Evolutionary conservation across 2,797 vertebrate species (phyloP), one percentile per base, ranked within the genome.

Genomic region (Diglossa cyanea): DNA sequence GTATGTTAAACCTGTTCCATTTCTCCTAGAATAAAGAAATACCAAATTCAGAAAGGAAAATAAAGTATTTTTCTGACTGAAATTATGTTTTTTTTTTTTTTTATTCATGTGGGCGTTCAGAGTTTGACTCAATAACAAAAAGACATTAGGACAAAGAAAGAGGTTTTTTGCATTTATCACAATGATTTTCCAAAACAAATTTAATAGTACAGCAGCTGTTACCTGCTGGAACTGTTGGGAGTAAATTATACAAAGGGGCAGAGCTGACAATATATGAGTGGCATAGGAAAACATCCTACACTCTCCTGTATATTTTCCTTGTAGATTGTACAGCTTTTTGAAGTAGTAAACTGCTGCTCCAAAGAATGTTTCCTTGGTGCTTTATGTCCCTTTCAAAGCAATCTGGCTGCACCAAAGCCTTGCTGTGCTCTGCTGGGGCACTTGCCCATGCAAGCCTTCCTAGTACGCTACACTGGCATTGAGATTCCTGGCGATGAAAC

Each of bases 391-490:
- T 94, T 86, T n/a, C 51, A 87, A 70, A 87, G 15, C 13, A 50
- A 18, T 31, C 13, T 84, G 42, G 13, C 35, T 9, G 2, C 14
- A 21, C 51, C 58, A 62, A 85, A 48, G 60, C 48, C 6, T 17
- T 25, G 13, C 24, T 0, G 0, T 57, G 37, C n/a, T 81, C 33
- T 61, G 24, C 6, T 39, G 10, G 7, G n/a, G 7, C 11, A 5
- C 57, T 78, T 84, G 28, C 24, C 18, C 4, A 1, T 40, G 8
- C 6, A 50, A 35, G 24, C 35, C 42, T 86, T 80, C 39, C 35
- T 26, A 13, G 7, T 13, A 2, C 16, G 14, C 26, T 57, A 1
- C 31, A 26, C 6, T 12, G 28, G 31, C 20, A 55, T 2, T 23
- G 31, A 77, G 10, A 19, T n/a, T 10, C 24, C 55, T 62, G 14